Conservation (phyloP, 2,797 vertebrate species). For the Heterohyrax brucei region DNA sequence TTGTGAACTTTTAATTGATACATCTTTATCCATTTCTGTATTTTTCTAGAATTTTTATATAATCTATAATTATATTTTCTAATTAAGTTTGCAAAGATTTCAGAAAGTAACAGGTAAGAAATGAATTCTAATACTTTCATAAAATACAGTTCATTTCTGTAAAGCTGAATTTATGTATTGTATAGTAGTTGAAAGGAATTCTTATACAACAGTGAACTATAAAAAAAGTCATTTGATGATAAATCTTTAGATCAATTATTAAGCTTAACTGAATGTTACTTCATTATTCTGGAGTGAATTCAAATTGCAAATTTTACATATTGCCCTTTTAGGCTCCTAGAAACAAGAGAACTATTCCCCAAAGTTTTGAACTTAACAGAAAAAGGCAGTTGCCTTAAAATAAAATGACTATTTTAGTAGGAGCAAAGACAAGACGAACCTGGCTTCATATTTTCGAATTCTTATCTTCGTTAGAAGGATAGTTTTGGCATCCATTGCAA, state of each 20-base stretch:
- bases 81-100: conserved; percentile 6
- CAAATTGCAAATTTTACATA: neutral
- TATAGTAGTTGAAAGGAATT: neutral
- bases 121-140: neutral
- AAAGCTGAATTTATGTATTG: neutral
- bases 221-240: neutral
- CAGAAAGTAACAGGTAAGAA: conserved; percentile 8
- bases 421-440: conserved; percentile 8
- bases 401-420: conserved; percentile 52
- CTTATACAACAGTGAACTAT: neutral
- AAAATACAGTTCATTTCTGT: neutral
- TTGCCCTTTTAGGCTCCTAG: conserved; percentile 16
- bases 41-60: conserved; percentile 29
- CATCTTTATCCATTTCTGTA: neutral
- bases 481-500: neutral
- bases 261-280: neutral
- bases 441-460: conserved; percentile 29
- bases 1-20: conserved; percentile 2
- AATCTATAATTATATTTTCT: neutral
- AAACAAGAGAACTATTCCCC: conserved; percentile 21
- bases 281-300: neutral
- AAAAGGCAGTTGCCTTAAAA: conserved; percentile 5
- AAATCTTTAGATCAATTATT: conserved; percentile 5
- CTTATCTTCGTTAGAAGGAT: neutral
- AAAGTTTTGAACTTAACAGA: neutral